A percentile compares a stretch with the other conserved stretches of the same genome.
Evolutionary conservation across 1,140 invertebrate species (phyloP).

Genomic region (Drosophila gunungcola): DNA sequence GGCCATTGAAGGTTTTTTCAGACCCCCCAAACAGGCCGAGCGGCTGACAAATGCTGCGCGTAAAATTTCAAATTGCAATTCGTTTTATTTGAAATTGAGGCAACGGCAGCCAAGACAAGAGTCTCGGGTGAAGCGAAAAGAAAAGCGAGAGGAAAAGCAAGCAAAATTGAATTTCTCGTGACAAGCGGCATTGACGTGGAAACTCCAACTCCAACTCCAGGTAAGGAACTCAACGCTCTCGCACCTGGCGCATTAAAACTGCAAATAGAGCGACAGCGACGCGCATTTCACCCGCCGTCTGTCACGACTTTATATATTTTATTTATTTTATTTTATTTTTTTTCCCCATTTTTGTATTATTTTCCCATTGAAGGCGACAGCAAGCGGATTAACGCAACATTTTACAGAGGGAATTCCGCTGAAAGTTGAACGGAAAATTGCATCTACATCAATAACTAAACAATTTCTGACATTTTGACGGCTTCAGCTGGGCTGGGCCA

Average conservation of each 20-base stretch:
- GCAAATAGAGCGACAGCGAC: slow-evolving; percentile 39
- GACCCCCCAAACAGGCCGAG: slow-evolving; percentile 12
- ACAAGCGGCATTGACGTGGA: slow-evolving; percentile 64
- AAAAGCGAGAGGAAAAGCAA: slow-evolving; percentile 39
- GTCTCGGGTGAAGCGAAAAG: slow-evolving; percentile 8
- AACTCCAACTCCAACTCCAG: neutral
- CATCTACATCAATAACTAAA: slow-evolving; percentile 23
- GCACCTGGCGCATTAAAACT: slow-evolving; percentile 44
- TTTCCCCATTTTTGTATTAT: slow-evolving; percentile 1
- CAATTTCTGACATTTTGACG: slow-evolving; percentile 16
- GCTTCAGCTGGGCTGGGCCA: neutral
- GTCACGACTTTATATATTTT: slow-evolving; percentile 13
- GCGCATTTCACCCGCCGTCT: slow-evolving; percentile 42
- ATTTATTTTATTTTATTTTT: slow-evolving; percentile 4
- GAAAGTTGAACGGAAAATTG: slow-evolving; percentile 32
- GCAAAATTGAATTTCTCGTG: slow-evolving; percentile 74
- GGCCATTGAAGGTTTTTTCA: slow-evolving; percentile 38
- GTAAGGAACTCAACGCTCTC: slow-evolving; percentile 11
- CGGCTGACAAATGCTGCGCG: slow-evolving; percentile 55
- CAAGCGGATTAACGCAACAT: slow-evolving; percentile 23
- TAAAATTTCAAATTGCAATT: slow-evolving; percentile 79
- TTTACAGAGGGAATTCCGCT: slow-evolving; percentile 10
- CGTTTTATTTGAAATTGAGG: slow-evolving; percentile 60
- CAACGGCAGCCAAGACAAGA: slow-evolving; percentile 24
- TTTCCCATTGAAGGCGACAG: slow-evolving; percentile 9